phyloP scores from a whole-genome alignment of 2,888 invertebrate species.

The Cyaniris semiargus region DNA sequence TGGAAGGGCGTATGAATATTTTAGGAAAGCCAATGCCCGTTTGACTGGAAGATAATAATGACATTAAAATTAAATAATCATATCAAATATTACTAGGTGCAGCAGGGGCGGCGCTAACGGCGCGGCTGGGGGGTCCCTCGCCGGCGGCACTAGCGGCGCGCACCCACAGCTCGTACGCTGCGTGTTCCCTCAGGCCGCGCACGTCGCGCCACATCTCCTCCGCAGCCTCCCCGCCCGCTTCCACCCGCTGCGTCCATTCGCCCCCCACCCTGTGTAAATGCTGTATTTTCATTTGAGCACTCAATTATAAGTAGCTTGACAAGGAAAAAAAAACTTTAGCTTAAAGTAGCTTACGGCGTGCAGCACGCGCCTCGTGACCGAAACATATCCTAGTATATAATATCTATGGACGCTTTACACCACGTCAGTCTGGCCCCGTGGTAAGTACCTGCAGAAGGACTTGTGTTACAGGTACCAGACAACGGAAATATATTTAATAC shows the following conservation, averaged over 20 bases:
- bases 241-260: slow-evolving; percentile 66
- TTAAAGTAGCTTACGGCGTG: background rate
- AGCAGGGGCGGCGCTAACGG: slow-evolving; percentile 79
- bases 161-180: slow-evolving; percentile 91
- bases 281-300: background rate
- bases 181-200: slow-evolving; percentile 84
- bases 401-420: too few relatives aligned
- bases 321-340: background rate
- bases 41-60: too few relatives aligned
- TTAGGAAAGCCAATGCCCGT: too few relatives aligned
- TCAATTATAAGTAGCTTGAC: background rate
- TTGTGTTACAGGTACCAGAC: too few relatives aligned
- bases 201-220: slow-evolving; percentile 81
- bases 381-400: too few relatives aligned
- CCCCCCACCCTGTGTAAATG: slow-evolving; percentile 49
- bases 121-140: slow-evolving; percentile 82
- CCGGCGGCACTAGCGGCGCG: slow-evolving; percentile 83
- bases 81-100: slow-evolving; percentile 53
- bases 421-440: too few relatives aligned
- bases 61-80: too few relatives aligned
- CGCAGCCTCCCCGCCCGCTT: slow-evolving; percentile 41
- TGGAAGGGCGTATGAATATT: too few relatives aligned
- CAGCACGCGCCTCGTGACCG: too few relatives aligned
- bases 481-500: too few relatives aligned
- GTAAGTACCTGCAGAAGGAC: too few relatives aligned